Conservation (phyloP, 2,888 invertebrate genomes). For the Alentia gelatinosa region DNA sequence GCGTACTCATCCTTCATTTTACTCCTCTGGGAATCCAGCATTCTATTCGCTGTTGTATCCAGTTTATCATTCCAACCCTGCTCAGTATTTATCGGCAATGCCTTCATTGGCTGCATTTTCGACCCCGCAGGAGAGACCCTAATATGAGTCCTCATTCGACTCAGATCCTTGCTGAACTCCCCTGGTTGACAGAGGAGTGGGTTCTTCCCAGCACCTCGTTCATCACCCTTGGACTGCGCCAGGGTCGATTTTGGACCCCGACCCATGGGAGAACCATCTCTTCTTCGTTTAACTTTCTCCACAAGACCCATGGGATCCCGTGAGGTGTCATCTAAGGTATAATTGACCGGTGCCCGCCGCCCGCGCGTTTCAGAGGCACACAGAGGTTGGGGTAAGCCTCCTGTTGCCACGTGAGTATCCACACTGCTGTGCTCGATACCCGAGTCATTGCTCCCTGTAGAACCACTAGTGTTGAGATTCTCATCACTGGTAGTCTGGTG, state of each 20-base stretch:
- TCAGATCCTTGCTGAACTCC: neutral
- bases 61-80: neutral
- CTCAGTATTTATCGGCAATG: neutral
- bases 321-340: constrained; percentile 4
- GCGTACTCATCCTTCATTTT: constrained; percentile 18
- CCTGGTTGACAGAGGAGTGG: neutral
- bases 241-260: neutral
- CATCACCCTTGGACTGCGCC: neutral
- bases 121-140: neutral
- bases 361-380: neutral
- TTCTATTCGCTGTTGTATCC: neutral
- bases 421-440: neutral
- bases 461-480: neutral
- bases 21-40: neutral
- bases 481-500: constrained; percentile 11
- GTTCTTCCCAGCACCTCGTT: neutral
- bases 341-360: neutral
- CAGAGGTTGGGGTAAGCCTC: neutral
- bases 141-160: neutral
- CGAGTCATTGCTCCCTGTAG: constrained; percentile 22
- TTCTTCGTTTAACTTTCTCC: neutral
- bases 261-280: neutral
- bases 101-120: constrained; percentile 9
- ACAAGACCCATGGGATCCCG: constrained; percentile 5
- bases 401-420: neutral